A percentile compares a stretch with the other conserved stretches of the same genome.
Conservation (phyloP, 2,113 vertebrate species). For the Carassius carassius region DNA sequence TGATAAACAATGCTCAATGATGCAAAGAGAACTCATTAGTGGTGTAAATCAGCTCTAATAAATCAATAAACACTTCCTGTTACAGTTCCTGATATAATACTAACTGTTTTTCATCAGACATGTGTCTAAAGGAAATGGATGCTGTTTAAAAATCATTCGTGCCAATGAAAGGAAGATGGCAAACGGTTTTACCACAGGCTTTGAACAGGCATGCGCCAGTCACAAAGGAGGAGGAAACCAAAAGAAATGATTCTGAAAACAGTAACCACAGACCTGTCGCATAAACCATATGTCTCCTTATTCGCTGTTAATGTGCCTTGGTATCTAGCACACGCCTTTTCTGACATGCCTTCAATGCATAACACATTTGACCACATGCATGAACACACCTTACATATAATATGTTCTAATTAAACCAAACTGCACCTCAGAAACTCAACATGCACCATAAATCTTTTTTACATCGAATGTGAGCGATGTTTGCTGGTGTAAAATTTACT, state of each 20-base stretch:
- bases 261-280: constrained; percentile 42
- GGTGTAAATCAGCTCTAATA: no score
- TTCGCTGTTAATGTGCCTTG: constrained; percentile 45
- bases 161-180: background rate
- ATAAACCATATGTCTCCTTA: constrained; percentile 41
- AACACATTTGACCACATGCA: background rate
- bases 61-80: no score
- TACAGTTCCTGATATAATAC: no score
- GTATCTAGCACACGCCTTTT: constrained; percentile 25
- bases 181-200: constrained; percentile 37
- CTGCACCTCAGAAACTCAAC: background rate
- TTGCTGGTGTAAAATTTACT: background rate
- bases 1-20: no score
- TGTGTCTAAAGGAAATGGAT: background rate
- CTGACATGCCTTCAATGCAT: background rate
- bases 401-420: no score
- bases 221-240: constrained; percentile 55
- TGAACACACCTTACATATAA: no score
- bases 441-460: background rate
- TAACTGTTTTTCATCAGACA: background rate
- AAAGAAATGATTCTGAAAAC: constrained; percentile 50
- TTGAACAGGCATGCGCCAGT: constrained; percentile 41
- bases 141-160: background rate
- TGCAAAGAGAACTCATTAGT: no score
- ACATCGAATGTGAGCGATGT: background rate